phyloP scores from a whole-genome alignment of 2,888 invertebrate species.

The Melieria picta region DNA sequence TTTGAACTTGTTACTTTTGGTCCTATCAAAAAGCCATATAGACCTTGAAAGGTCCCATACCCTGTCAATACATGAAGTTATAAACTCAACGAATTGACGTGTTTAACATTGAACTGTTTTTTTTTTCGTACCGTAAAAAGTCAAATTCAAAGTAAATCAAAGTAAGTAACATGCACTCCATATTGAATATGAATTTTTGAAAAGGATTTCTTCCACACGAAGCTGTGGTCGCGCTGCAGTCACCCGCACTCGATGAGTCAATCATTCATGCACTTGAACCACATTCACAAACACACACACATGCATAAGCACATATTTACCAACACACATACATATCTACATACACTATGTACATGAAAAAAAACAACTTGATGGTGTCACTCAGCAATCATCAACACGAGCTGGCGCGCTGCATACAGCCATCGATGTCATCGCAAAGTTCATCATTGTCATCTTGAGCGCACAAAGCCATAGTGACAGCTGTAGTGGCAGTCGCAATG shows the following conservation, averaged over 20 bases:
- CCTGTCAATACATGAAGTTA: too few relatives aligned
- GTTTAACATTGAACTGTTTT: too few relatives aligned
- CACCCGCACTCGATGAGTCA: constrained; percentile 4
- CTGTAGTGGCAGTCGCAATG: neutral
- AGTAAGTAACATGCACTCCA: too few relatives aligned
- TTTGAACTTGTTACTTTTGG: too few relatives aligned
- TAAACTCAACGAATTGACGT: too few relatives aligned
- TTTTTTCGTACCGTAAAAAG: too few relatives aligned
- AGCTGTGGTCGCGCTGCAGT: neutral
- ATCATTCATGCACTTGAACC: constrained; percentile 27
- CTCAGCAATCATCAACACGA: neutral
- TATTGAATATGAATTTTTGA: too few relatives aligned
- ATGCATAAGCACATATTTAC: neutral
- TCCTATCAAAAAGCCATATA: too few relatives aligned
- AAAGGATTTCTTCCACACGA: too few relatives aligned
- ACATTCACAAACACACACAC: constrained; percentile 2
- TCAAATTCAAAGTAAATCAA: too few relatives aligned
- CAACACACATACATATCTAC: neutral
- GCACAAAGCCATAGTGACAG: constrained; percentile 4
- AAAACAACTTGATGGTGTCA: neutral
- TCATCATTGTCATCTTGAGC: constrained; percentile 33
- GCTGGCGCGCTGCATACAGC: neutral
- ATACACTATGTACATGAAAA: neutral
- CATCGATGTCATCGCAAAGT: constrained; percentile 27
- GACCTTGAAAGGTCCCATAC: too few relatives aligned